Percentiles rank a stretch among this genome's conserved stretches.
phyloP scores from a whole-genome alignment of 1,140 invertebrate genomes.

The Drosophila pallidifrons region DNA sequence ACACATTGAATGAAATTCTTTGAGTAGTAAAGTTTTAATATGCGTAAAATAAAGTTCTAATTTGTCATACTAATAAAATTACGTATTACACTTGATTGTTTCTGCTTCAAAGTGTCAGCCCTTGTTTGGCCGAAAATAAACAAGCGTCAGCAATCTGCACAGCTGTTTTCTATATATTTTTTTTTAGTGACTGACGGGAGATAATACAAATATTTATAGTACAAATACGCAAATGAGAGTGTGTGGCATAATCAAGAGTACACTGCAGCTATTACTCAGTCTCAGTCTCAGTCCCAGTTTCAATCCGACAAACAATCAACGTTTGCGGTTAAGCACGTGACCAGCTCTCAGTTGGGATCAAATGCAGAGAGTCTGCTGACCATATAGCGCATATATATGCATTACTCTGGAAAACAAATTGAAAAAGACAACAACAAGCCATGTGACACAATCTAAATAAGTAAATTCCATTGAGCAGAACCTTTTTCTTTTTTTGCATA shows the following conservation, averaged over 20 bases:
- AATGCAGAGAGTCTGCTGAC: neutral
- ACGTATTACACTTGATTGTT: too few relatives aligned
- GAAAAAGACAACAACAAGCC: neutral
- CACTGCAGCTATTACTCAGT: neutral
- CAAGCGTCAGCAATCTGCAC: neutral
- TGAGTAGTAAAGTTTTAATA: too few relatives aligned
- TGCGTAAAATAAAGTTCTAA: too few relatives aligned
- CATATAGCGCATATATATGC: neutral
- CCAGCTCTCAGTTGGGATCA: neutral
- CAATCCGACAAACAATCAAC: neutral
- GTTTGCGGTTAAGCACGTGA: conserved; percentile 1
- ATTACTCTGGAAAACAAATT: neutral
- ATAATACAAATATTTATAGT: neutral
- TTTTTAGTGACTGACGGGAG: neutral
- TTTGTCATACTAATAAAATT: too few relatives aligned
- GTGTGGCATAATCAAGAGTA: neutral
- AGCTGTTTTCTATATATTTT: neutral
- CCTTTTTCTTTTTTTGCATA: neutral
- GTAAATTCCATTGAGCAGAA: conserved; percentile 4
- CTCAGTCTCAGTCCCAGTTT: neutral
- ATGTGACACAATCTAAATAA: conserved; percentile 3
- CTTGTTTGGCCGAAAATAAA: neutral
- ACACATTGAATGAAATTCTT: too few relatives aligned
- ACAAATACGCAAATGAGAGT: neutral
- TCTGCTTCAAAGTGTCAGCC: neutral